Percentiles rank a stretch among this genome's conserved stretches.
phyloP scores from a whole-genome alignment of 2,888 invertebrate species.

The Nephrocerus scutellatus region DNA sequence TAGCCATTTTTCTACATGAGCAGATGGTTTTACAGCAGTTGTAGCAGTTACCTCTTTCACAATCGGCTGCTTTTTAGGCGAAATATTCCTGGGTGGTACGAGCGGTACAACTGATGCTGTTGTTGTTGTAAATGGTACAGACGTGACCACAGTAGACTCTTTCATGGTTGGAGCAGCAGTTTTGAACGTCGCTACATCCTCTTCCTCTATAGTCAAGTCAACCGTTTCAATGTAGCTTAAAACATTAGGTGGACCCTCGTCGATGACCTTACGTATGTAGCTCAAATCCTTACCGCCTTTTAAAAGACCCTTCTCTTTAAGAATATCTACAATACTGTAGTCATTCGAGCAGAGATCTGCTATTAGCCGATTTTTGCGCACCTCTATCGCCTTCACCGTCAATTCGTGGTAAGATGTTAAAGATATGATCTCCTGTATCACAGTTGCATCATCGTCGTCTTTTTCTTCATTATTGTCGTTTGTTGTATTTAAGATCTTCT shows the following conservation, averaged over 20 bases:
- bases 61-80: too few species aligned
- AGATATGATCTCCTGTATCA: constrained; percentile 28
- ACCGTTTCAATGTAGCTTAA: constrained; percentile 42
- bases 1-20: constrained; percentile 4
- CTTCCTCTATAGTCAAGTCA: constrained; percentile 39
- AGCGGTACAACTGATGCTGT: too few species aligned
- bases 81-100: too few species aligned
- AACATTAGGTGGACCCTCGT: constrained; percentile 35
- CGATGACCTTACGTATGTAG: constrained; percentile 37
- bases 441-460: constrained; percentile 19
- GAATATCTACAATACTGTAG: constrained; percentile 31
- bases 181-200: constrained; percentile 26
- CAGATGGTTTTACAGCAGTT: background rate
- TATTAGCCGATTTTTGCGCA: constrained; percentile 36
- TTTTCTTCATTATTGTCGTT: constrained; percentile 3
- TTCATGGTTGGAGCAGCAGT: background rate
- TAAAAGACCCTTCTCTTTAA: constrained; percentile 34
- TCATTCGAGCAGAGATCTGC: constrained; percentile 32
- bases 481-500: constrained; percentile 20
- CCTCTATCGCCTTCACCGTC: constrained; percentile 37
- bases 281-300: constrained; percentile 33
- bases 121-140: background rate
- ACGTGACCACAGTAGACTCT: background rate
- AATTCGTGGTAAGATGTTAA: constrained; percentile 29
- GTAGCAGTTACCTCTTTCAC: background rate